These are phyloP conservation scores for Portevinia maculata DNA, from an alignment of 2,888 invertebrate genomes.

Conservation along the genomic window DNA sequence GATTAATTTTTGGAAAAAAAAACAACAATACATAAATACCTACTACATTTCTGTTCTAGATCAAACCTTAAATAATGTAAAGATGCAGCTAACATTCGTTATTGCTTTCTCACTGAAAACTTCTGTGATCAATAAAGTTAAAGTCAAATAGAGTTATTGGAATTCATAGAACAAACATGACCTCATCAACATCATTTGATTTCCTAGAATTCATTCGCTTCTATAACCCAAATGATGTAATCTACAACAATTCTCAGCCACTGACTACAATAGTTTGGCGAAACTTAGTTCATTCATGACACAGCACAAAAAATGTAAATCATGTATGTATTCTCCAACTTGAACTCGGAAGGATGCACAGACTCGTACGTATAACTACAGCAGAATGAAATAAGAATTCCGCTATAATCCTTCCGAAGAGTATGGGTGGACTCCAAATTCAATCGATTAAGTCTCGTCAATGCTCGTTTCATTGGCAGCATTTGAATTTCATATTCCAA, in stretches of 20 bases:
- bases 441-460: slow-evolving; percentile 64
- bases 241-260: slow-evolving; percentile 17
- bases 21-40: too few species aligned
- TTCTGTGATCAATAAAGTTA: too few species aligned
- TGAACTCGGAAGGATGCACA: not conserved
- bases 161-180: slow-evolving; percentile 14
- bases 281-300: slow-evolving; percentile 53
- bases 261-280: slow-evolving; percentile 37
- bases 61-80: too few species aligned
- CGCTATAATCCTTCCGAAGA: slow-evolving; percentile 36
- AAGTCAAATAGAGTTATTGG: too few species aligned
- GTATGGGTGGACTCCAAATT: slow-evolving; percentile 34
- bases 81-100: too few species aligned
- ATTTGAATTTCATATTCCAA: slow-evolving; percentile 70
- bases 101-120: too few species aligned
- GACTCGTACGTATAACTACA: not conserved
- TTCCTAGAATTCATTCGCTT: slow-evolving; percentile 11
- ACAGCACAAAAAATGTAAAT: slow-evolving; percentile 17
- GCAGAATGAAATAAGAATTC: slow-evolving; percentile 25
- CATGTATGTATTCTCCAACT: slow-evolving; percentile 2
- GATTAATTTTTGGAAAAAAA: too few species aligned
- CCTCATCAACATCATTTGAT: slow-evolving; percentile 36
- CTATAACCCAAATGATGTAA: slow-evolving; percentile 15
- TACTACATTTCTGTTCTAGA: too few species aligned
- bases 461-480: slow-evolving; percentile 53